These are phyloP conservation scores for Drosophila athabasca DNA, from an alignment of 1,140 invertebrate species.

Conservation along the genomic window DNA sequence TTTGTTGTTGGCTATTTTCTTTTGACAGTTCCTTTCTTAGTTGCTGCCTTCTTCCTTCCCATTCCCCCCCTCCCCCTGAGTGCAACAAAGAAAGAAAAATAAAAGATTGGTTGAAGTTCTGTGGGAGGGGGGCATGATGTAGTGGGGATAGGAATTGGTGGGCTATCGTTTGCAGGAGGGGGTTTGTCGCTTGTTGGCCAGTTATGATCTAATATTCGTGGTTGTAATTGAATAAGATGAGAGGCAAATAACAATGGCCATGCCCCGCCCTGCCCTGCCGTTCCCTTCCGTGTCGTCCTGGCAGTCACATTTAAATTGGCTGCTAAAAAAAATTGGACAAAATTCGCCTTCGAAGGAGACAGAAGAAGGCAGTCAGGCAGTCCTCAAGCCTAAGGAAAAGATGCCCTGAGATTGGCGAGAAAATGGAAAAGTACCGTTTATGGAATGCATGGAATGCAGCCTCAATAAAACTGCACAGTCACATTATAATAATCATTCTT, in stretches of 20 bases:
- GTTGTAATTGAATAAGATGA: constrained; percentile 53
- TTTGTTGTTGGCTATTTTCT: constrained; percentile 22
- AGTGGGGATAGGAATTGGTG: too few relatives aligned
- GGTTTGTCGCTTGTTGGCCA: constrained; percentile 9
- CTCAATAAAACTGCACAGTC: too few relatives aligned
- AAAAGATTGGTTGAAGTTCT: constrained; percentile 42
- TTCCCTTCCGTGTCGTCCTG: constrained; percentile 7
- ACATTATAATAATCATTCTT: too few relatives aligned
- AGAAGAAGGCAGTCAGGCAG: neutral
- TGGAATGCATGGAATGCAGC: too few relatives aligned
- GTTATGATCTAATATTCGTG: constrained; percentile 57
- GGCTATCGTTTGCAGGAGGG: too few relatives aligned
- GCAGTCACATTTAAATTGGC: constrained; percentile 42
- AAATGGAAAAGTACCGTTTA: too few relatives aligned
- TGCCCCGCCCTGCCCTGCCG: neutral
- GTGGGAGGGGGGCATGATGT: too few relatives aligned
- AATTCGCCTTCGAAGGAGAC: constrained; percentile 2
- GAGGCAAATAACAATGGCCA: constrained; percentile 35
- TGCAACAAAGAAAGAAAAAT: constrained; percentile 6
- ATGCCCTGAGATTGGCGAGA: too few relatives aligned
- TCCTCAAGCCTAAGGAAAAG: too few relatives aligned
- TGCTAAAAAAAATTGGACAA: constrained; percentile 26
- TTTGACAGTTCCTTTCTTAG: constrained; percentile 15
- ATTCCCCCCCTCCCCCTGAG: neutral
- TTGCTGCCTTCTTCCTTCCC: constrained; percentile 30